These are phyloP conservation scores for Drosophila albomicans DNA, from an alignment of 1,140 invertebrate species.

Conservation along the genomic window DNA sequence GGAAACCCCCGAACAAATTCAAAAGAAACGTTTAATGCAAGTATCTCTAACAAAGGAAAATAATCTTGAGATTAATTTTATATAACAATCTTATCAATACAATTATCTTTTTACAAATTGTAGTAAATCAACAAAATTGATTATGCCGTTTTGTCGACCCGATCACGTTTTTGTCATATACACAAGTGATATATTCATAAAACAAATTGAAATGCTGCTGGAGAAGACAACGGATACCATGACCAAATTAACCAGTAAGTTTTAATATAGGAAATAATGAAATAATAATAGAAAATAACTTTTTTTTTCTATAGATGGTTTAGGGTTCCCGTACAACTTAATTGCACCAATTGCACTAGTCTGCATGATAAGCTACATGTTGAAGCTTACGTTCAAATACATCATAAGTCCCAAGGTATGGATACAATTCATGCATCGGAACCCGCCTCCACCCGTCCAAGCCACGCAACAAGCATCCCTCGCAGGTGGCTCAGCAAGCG, in stretches of 20 bases:
- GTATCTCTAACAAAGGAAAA: background rate
- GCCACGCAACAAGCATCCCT: background rate
- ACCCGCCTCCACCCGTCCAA: background rate
- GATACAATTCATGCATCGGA: slow-evolving; percentile 38
- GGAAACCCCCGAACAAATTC: slow-evolving; percentile 1
- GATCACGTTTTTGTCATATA: slow-evolving; percentile 75
- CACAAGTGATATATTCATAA: slow-evolving; percentile 64
- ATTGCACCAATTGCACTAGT: slow-evolving; percentile 55
- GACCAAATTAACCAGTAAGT: slow-evolving; percentile 50
- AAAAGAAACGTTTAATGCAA: slow-evolving; percentile 53
- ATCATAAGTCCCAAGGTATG: slow-evolving; percentile 69
- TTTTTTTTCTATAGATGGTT: slow-evolving; percentile 27
- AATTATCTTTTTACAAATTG: background rate
- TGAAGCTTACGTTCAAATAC: slow-evolving; percentile 77
- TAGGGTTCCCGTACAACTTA: slow-evolving; percentile 62
- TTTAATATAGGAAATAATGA: background rate
- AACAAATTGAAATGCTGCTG: slow-evolving; percentile 63
- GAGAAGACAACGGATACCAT: slow-evolving; percentile 58
- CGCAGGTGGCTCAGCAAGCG: background rate
- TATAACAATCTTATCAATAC: background rate
- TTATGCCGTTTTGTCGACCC: slow-evolving; percentile 60
- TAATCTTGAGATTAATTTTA: background rate
- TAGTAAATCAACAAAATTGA: slow-evolving; percentile 66
- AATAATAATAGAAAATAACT: background rate
- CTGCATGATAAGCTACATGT: slow-evolving; percentile 55